phyloP scores from a whole-genome alignment of 2,797 vertebrate species.

The Siniperca undulata region DNA sequence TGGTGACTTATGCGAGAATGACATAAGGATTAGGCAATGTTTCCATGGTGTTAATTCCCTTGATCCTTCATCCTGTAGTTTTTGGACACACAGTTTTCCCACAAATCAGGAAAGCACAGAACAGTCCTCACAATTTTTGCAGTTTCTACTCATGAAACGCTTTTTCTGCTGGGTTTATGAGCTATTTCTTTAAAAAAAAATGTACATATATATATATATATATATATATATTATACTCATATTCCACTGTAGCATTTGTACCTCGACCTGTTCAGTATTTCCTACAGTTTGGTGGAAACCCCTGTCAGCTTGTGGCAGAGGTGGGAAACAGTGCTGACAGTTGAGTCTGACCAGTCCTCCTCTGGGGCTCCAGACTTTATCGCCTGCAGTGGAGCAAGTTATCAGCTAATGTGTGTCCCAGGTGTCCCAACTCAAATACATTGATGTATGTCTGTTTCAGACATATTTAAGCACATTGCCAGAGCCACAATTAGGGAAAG shows the following conservation, averaged over 20 bases:
- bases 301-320: slow-evolving; percentile 27
- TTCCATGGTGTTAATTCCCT: slow-evolving; percentile 55
- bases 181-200: slow-evolving; percentile 4
- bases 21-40: slow-evolving; percentile 51
- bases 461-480: slow-evolving; percentile 8
- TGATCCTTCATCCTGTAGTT: slow-evolving; percentile 21
- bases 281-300: slow-evolving; percentile 39
- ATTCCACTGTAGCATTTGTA: slow-evolving; percentile 2
- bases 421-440: slow-evolving; percentile 26
- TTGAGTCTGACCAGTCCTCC: slow-evolving; percentile 60
- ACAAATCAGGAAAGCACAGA: slow-evolving; percentile 20
- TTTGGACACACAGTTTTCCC: slow-evolving; percentile 25
- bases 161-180: slow-evolving; percentile 24
- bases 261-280: slow-evolving; percentile 44
- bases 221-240: neutral
- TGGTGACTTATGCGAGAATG: slow-evolving; percentile 44
- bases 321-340: slow-evolving; percentile 56
- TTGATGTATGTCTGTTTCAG: slow-evolving; percentile 29
- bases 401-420: slow-evolving; percentile 53
- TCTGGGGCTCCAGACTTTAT: slow-evolving; percentile 47
- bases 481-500: slow-evolving; percentile 21
- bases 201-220: neutral
- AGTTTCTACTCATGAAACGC: neutral
- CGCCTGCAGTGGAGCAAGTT: slow-evolving; percentile 44
- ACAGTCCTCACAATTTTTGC: neutral